Percentiles rank a stretch among this genome's conserved stretches.
Conservation (phyloP, 2,113 vertebrate genomes). For the Vulpes ferrilata region DNA sequence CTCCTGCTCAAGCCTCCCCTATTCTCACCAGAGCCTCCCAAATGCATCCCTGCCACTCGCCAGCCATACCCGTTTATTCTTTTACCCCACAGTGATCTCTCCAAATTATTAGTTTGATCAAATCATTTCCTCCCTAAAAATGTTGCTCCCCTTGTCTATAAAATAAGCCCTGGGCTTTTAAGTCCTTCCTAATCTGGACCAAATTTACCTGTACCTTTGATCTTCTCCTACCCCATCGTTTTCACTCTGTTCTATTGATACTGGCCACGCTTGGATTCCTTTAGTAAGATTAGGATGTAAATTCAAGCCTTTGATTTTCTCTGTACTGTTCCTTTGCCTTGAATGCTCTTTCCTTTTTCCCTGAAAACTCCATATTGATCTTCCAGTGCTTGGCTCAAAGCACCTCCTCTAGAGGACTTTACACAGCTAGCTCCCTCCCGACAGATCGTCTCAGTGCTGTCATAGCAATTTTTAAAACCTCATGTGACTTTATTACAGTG, state of each 20-base stretch:
- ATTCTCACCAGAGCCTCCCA: neutral
- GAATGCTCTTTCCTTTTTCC: neutral
- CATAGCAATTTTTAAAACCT: neutral
- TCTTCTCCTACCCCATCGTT: neutral
- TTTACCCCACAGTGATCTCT: neutral
- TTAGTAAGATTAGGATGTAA: neutral
- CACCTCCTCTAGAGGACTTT: neutral
- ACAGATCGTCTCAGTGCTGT: neutral
- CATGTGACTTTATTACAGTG: neutral
- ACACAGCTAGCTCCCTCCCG: rapidly evolving
- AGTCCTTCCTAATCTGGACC: neutral
- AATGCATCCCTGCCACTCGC: no score
- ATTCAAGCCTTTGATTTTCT: neutral
- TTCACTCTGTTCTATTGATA: neutral
- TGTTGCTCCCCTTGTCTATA: neutral
- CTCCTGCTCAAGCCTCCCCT: neutral
- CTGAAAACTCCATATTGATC: neutral
- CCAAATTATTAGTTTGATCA: neutral
- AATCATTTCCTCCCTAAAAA: neutral
- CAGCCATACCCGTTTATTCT: neutral
- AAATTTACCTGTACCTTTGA: neutral
- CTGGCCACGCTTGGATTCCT: neutral
- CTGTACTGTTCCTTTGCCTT: neutral
- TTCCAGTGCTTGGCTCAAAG: neutral
- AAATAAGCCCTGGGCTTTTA: neutral